Conservation (phyloP, 2,113 vertebrate genomes). For the Oenanthe oenanthe region DNA sequence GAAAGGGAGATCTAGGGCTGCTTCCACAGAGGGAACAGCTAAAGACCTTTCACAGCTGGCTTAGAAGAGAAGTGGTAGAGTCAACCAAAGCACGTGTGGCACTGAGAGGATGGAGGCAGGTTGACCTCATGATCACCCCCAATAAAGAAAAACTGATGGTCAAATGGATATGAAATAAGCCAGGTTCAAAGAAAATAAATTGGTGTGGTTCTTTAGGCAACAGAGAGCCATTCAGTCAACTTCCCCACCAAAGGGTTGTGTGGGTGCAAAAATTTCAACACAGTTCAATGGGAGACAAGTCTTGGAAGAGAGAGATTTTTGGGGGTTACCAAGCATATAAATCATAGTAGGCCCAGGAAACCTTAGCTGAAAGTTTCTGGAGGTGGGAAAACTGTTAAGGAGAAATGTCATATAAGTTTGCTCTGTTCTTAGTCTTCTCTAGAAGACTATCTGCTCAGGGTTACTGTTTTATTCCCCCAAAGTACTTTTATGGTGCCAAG, state of each 20-base stretch:
- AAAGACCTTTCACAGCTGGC: not conserved
- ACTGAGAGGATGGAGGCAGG: not conserved
- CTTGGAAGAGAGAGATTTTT: not conserved
- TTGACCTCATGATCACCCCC: not conserved
- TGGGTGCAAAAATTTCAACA: not conserved
- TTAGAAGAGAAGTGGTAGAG: not conserved
- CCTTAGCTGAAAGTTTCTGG: not conserved
- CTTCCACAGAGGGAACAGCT: not conserved
- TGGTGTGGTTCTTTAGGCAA: not conserved
- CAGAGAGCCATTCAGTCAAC: not conserved
- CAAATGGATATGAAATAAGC: not conserved
- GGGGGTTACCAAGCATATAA: not conserved
- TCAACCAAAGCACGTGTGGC: not conserved
- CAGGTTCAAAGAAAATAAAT: not conserved
- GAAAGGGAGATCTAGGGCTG: not conserved
- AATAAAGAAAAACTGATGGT: not conserved
- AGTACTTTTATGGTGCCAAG: not conserved
- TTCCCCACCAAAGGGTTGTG: not conserved
- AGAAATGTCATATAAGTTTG: not conserved
- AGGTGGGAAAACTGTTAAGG: not conserved
- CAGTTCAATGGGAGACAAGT: fast-evolving
- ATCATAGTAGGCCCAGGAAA: not conserved
- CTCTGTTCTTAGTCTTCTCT: not conserved
- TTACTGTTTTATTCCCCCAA: not conserved
- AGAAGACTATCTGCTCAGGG: not conserved